phyloP scores from a whole-genome alignment of 2,888 invertebrate genomes.

The Polyommatus iphigenia region DNA sequence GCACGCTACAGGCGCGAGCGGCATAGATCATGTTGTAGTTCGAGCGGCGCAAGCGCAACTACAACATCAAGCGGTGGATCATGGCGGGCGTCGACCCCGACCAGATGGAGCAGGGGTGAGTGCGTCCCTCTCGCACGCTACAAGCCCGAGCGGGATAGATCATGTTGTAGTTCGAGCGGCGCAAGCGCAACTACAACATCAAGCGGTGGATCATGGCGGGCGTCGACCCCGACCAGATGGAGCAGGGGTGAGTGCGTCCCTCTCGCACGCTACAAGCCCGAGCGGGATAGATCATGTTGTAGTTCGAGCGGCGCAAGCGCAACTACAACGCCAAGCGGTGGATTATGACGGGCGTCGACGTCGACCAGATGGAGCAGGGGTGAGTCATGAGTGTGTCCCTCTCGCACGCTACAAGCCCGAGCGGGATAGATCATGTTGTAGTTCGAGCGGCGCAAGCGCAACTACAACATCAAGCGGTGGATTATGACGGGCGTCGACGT shows the following conservation, averaged over 20 bases:
- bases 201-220: slow-evolving; percentile 94
- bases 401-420: background rate
- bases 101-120: slow-evolving; percentile 83
- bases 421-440: slow-evolving; percentile 51
- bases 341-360: slow-evolving; percentile 91
- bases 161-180: slow-evolving; percentile 87
- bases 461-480: slow-evolving; percentile 93
- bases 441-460: slow-evolving; percentile 92
- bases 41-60: slow-evolving; percentile 91
- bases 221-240: slow-evolving; percentile 88
- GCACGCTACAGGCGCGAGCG: background rate
- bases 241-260: slow-evolving; percentile 72
- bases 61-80: slow-evolving; percentile 92
- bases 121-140: slow-evolving; percentile 2
- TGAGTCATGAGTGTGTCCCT: slow-evolving; percentile 52
- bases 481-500: slow-evolving; percentile 92
- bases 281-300: background rate
- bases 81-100: slow-evolving; percentile 92
- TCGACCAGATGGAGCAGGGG: slow-evolving; percentile 86
- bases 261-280: background rate
- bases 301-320: slow-evolving; percentile 92
- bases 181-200: slow-evolving; percentile 90
- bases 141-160: background rate
- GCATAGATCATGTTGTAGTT: slow-evolving; percentile 76
- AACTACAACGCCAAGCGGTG: slow-evolving; percentile 94